These are phyloP conservation scores for Danio tinwini DNA, from an alignment of 2,797 vertebrate species.

Conservation along the genomic window DNA sequence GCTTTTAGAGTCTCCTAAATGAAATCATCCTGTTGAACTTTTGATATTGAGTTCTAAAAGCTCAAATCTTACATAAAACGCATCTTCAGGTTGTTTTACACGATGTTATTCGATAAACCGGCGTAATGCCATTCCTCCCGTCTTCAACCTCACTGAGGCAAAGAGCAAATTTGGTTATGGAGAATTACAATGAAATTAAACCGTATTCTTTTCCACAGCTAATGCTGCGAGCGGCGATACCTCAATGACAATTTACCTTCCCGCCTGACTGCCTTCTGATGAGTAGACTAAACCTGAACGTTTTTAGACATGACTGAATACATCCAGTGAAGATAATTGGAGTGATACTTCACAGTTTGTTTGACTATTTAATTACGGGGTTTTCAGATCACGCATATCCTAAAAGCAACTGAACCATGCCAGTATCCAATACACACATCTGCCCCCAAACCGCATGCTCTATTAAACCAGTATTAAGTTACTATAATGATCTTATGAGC, in stretches of 20 bases:
- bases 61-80: constrained; percentile 14
- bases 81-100: constrained; percentile 38
- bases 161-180: constrained; percentile 49
- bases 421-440: constrained; percentile 33
- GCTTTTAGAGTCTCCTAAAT: constrained; percentile 29
- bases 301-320: constrained; percentile 45
- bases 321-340: constrained; percentile 31
- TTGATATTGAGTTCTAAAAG: constrained; percentile 34
- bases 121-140: constrained; percentile 25
- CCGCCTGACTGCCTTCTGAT: constrained; percentile 50
- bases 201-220: constrained; percentile 51
- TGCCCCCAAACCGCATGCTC: constrained; percentile 27
- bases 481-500: constrained; percentile 34
- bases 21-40: constrained; percentile 26
- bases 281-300: constrained; percentile 47
- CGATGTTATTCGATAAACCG: constrained; percentile 37
- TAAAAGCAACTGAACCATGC: constrained; percentile 30
- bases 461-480: constrained; percentile 33
- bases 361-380: constrained; percentile 30
- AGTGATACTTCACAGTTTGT: constrained; percentile 36
- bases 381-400: background rate
- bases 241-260: constrained; percentile 53
- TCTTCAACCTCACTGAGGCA: constrained; percentile 57
- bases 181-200: constrained; percentile 57
- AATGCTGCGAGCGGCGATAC: constrained; percentile 45